Base-by-base conservation (phyloP, 2,113 vertebrate genomes). In the Nestor notabilis region DNA sequence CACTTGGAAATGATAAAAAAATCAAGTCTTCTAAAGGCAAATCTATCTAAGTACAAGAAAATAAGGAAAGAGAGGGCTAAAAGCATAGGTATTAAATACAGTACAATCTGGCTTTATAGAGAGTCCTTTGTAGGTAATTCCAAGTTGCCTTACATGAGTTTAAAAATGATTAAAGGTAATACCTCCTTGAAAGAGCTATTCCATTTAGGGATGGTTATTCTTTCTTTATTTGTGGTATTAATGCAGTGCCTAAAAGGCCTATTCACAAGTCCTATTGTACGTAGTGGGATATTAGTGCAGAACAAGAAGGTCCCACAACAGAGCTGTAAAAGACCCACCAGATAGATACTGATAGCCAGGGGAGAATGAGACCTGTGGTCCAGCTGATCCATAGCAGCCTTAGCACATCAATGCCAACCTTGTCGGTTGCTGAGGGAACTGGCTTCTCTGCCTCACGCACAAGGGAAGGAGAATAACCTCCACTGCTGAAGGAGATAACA, bases 41-140 rank as follows among this genome's bases (percentile, higher is more conserved):
- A 94, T 75, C 92, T 96, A 66, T 95, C 85, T 82, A 91, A 96
- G 68, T 69, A 92, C 27, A 91, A 83, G 80, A 81, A 96, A 92
- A 93, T 52, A 70, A 77, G 81, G 78, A 35, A 56, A 78, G 71
- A 93, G 72, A 90, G 33, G 37, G 61, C 75, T 86, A 75, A 94
- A 91, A 75, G 65, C 58, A 56, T 10, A 31, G 49, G 33, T 35
- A 60, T 66, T 89, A 91, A 93, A 77, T 74, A 47, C 91, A 83
- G 41, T 18, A 56, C 65, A 80, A 41, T 53, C 60, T 66, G 64
- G 61, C 41, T 84, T 81, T 52, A 55, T 2, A 56, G 76, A 61
- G 43, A 83, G 25, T 16, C 58, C 37, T 94, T 87, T 65, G 70
- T 20, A 89, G 86, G 63, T 44, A 79, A 83, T 75, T 76, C 66